Evolutionary conservation across 2,888 invertebrate genomes (phyloP), one percentile per base, ranked within the genome.

Genomic region (Diplazon laetatorius): DNA sequence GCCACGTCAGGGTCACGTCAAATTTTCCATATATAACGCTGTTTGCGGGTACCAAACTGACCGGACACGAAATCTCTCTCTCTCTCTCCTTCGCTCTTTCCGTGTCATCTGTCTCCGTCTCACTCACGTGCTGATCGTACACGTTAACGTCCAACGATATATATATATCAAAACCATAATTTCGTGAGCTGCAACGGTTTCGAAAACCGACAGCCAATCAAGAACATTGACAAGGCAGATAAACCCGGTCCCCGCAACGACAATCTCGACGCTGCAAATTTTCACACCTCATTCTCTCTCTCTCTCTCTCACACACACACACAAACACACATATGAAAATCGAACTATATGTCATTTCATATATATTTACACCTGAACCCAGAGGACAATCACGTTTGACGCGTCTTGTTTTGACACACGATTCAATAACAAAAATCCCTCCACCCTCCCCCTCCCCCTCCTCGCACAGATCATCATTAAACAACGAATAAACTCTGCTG

Each of bases 121-220:
- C n/a, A n/a, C n/a, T n/a, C n/a, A n/a, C n/a, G n/a, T 20, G 52
- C n/a, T 25, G 4, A 14, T 6, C 35, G 16, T 55, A 30, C 30
- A 9, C 39, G 20, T 39, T 9, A n/a, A 63, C 52, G 16, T 57
- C 63, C 50, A 39, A 55, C 66, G 66, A 52, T 46, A 72, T 20
- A 37, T n/a, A n/a, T n/a, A n/a, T n/a, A n/a, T n/a, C n/a, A n/a
- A n/a, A 14, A 16, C 22, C 12, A 12, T 80, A 78, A 82, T 82
- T 74, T 69, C 72, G 62, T 66, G 48, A 46, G n/a, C 44, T n/a
- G 74, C 22, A 22, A n/a, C n/a, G 50, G 50, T 57, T 39, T 14
- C 37, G 52, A 37, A 50, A 63, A 70, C 82, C 82, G 86, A 86
- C 87, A 87, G 86, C 87, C 86, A 87, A 87, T 87, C 87, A 86